Evolutionary conservation across 2,888 invertebrate species (phyloP).

Genomic region (Drosophila atripex): DNA sequence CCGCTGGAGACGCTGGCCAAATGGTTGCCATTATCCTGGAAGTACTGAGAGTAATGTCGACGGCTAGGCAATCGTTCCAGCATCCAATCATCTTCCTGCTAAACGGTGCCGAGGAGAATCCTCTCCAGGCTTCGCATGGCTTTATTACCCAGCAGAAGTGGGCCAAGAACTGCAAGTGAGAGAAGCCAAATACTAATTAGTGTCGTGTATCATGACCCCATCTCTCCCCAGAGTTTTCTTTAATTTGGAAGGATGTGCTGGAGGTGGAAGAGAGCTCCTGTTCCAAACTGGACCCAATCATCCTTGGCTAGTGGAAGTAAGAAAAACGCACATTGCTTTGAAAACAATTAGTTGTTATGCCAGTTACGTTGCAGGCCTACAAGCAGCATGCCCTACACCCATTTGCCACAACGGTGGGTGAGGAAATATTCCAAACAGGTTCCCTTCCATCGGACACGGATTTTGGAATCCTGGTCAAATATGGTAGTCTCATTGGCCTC

Average conservation of each 20-base stretch:
- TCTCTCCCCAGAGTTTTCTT: constrained; percentile 87
- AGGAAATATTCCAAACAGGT: constrained; percentile 88
- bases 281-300: constrained; percentile 93
- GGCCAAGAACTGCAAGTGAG: constrained; percentile 87
- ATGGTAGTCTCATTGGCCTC: constrained; percentile 87
- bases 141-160: too few species aligned
- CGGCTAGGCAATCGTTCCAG: constrained; percentile 81
- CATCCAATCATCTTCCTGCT: constrained; percentile 87
- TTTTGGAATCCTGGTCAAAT: constrained; percentile 87
- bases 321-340: not conserved
- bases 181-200: not conserved
- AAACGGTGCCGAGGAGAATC: constrained; percentile 88
- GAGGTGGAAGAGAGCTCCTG: constrained; percentile 94
- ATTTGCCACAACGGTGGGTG: constrained; percentile 85
- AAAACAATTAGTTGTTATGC: not conserved
- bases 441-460: constrained; percentile 88
- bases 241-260: constrained; percentile 96
- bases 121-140: constrained; percentile 88
- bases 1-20: constrained; percentile 87
- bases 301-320: constrained; percentile 87
- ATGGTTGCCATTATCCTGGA: constrained; percentile 87
- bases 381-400: constrained; percentile 85
- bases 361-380: constrained; percentile 81
- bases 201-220: not conserved
- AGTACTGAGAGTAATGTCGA: constrained; percentile 84